Percentiles rank a stretch among this genome's conserved stretches.
Conservation (phyloP, 1,140 invertebrate species). For the Orchesella cincta region DNA sequence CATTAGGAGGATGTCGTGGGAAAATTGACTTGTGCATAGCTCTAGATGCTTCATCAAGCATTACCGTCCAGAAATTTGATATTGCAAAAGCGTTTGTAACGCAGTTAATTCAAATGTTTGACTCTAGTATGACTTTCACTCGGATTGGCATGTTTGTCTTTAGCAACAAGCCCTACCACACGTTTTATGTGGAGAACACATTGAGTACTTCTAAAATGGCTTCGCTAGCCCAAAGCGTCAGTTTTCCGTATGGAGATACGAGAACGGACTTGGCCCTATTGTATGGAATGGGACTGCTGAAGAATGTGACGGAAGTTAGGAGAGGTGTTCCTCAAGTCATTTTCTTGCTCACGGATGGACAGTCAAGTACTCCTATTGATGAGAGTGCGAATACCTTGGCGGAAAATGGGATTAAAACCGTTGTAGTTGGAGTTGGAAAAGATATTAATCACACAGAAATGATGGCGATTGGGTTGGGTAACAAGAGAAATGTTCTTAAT, state of each 20-base stretch:
- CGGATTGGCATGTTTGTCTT: not conserved
- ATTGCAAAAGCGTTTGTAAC: not conserved
- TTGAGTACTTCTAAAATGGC: not conserved
- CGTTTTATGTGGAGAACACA: not conserved
- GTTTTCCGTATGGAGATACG: not conserved
- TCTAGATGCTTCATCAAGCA: not conserved
- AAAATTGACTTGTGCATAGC: constrained; percentile 1
- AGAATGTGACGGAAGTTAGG: not conserved
- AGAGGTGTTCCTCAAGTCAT: not conserved
- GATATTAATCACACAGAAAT: not conserved
- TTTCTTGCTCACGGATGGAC: not conserved
- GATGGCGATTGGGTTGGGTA: not conserved
- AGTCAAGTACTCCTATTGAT: not conserved
- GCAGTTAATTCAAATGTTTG: not conserved
- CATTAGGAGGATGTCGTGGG: not conserved
- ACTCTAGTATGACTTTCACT: not conserved
- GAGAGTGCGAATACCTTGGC: not conserved
- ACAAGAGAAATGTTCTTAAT: not conserved
- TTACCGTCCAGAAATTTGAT: not conserved
- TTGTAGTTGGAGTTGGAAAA: not conserved
- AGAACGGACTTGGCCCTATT: not conserved
- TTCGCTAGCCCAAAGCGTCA: not conserved
- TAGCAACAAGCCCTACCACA: not conserved
- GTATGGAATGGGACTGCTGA: not conserved
- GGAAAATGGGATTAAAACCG: not conserved